Percentiles rank a stretch among this genome's conserved stretches.
Evolutionary conservation across 2,797 vertebrate genomes (phyloP).

Genomic region (Hybognathus amarus): DNA sequence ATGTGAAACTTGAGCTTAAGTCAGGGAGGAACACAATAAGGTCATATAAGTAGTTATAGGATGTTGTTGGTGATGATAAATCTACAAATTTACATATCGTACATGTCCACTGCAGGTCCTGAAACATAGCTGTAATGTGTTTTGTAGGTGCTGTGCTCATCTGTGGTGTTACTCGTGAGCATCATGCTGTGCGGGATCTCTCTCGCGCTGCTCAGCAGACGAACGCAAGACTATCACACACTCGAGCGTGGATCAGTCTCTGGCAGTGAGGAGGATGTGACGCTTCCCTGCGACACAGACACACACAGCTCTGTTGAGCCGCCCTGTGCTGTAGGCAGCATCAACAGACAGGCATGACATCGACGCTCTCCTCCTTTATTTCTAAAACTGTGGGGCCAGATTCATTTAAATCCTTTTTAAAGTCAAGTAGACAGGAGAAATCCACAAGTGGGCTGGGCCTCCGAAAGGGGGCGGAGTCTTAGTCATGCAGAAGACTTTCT

Average conservation of each 20-base stretch:
- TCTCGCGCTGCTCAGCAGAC: constrained; percentile 89
- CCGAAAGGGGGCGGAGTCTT: neutral
- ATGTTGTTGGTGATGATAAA: no score
- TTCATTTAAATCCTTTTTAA: neutral
- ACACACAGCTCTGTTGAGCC: constrained; percentile 60
- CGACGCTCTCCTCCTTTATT: neutral
- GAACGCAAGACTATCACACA: constrained; percentile 78
- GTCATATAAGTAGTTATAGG: no score
- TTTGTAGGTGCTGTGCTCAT: constrained; percentile 87
- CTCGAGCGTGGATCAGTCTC: constrained; percentile 70
- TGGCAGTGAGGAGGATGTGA: constrained; percentile 63
- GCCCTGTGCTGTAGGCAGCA: constrained; percentile 56
- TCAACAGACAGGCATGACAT: constrained; percentile 64
- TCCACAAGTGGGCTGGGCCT: neutral
- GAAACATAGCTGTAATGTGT: neutral
- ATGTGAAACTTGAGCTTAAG: no score
- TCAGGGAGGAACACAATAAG: no score
- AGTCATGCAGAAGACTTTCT: no score
- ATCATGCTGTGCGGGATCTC: constrained; percentile 84
- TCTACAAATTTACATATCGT: neutral
- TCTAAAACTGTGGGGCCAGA: neutral
- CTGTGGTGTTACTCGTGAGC: constrained; percentile 81
- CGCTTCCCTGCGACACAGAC: constrained; percentile 69
- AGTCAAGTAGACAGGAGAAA: neutral
- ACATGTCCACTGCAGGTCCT: neutral